phyloP scores from a whole-genome alignment of 2,888 invertebrate genomes.

The Pachymerium ferrugineum region DNA sequence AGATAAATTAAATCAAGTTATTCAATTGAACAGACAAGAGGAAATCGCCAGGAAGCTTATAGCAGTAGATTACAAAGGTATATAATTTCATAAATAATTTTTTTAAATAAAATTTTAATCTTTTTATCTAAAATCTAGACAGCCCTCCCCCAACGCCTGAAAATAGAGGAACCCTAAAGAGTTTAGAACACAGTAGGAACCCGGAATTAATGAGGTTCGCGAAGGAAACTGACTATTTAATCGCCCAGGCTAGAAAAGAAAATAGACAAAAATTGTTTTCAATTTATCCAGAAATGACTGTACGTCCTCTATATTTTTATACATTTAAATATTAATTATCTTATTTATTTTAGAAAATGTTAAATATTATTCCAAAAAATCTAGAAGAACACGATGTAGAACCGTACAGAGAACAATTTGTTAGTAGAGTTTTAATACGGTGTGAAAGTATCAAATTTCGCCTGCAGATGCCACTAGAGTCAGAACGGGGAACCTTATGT shows the following conservation, averaged over 20 bases:
- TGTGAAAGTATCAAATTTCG: slow-evolving; percentile 79
- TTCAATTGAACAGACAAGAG: slow-evolving; percentile 74
- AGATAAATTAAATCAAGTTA: slow-evolving; percentile 69
- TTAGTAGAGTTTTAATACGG: slow-evolving; percentile 72
- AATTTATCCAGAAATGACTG: slow-evolving; percentile 59
- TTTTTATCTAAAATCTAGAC: slow-evolving; percentile 32
- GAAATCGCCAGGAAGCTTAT: slow-evolving; percentile 43
- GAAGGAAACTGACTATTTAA: slow-evolving; percentile 80
- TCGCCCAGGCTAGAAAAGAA: slow-evolving; percentile 73
- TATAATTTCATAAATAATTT: background rate
- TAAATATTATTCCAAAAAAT: slow-evolving; percentile 36
- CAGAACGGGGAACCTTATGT: slow-evolving; percentile 66
- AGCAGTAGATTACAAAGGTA: slow-evolving; percentile 33
- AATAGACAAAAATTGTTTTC: slow-evolving; percentile 72
- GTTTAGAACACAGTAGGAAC: slow-evolving; percentile 85
- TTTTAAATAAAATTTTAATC: background rate
- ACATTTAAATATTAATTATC: too few species aligned
- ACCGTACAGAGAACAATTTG: slow-evolving; percentile 71
- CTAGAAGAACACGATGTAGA: slow-evolving; percentile 44
- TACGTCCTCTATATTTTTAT: too few species aligned
- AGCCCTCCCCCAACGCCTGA: slow-evolving; percentile 38
- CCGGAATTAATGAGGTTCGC: slow-evolving; percentile 85
- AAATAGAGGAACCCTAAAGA: slow-evolving; percentile 66
- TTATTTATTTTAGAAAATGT: slow-evolving; percentile 36
- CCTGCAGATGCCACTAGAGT: slow-evolving; percentile 71